phyloP scores from a whole-genome alignment of 2,888 invertebrate genomes.

The Drosophila eohydei region DNA sequence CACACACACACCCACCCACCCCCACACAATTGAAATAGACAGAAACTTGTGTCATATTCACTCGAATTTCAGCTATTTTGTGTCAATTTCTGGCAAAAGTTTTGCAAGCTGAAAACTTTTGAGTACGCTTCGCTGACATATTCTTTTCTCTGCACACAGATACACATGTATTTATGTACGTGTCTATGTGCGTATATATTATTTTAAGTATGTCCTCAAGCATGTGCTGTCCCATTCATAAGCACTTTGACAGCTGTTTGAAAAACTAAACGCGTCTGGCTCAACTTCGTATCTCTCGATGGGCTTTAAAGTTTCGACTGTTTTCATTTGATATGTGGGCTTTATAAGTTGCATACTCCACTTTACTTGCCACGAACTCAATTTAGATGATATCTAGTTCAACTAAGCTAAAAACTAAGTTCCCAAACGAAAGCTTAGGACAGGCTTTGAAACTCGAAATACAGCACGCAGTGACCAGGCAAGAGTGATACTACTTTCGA shows the following conservation, averaged over 20 bases:
- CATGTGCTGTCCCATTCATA: neutral
- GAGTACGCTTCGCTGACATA: slow-evolving; percentile 15
- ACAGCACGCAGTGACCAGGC: too few species aligned
- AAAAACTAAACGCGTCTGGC: slow-evolving; percentile 7
- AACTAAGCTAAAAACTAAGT: too few species aligned
- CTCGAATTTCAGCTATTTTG: slow-evolving; percentile 23
- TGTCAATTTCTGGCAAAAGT: slow-evolving; percentile 27
- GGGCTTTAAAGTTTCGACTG: neutral
- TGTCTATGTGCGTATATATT: neutral
- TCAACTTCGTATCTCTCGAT: slow-evolving; percentile 3
- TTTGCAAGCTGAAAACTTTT: slow-evolving; percentile 23
- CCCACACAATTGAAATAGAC: slow-evolving; percentile 16
- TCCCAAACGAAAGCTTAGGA: too few species aligned
- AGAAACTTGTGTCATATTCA: slow-evolving; percentile 20
- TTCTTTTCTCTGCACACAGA: neutral
- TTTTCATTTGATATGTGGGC: neutral
- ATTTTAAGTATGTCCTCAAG: slow-evolving; percentile 8
- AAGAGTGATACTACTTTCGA: too few species aligned
- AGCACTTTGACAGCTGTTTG: slow-evolving; percentile 2
- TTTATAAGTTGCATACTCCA: neutral
- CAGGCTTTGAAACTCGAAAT: too few species aligned
- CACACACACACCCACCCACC: neutral
- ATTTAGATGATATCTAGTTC: too few species aligned
- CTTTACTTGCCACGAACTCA: too few species aligned
- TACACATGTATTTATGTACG: neutral